Evolutionary conservation across 2,113 vertebrate species (phyloP).

Genomic region (Sialia sialis): DNA sequence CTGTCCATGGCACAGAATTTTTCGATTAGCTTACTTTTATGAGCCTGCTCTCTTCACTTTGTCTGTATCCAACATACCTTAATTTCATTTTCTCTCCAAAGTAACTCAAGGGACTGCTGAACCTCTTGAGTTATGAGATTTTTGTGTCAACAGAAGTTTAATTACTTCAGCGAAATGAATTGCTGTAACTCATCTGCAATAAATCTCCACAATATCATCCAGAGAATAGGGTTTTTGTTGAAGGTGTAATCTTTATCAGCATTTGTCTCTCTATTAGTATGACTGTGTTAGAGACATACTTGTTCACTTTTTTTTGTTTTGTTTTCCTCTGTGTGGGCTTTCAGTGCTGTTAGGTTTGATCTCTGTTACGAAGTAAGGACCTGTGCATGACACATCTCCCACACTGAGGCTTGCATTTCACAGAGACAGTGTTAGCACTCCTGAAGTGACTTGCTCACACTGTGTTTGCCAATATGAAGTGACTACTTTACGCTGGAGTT

Average conservation of each 20-base stretch:
- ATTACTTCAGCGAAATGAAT: conserved; percentile 40
- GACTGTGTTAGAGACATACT: neutral
- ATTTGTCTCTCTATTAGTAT: neutral
- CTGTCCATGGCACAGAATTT: neutral
- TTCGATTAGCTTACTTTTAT: conserved; percentile 37
- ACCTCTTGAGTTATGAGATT: conserved; percentile 35
- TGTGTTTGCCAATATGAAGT: neutral
- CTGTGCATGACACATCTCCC: neutral
- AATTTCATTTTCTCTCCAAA: conserved; percentile 50
- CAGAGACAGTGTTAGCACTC: neutral
- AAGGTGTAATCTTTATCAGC: neutral
- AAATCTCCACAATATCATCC: neutral
- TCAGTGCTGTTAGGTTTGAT: neutral
- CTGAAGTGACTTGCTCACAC: neutral
- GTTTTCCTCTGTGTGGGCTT: neutral
- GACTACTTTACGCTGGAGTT: neutral
- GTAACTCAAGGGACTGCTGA: conserved; percentile 25
- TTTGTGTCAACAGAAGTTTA: conserved; percentile 60
- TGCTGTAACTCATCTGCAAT: neutral
- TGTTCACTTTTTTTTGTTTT: neutral
- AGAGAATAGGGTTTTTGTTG: neutral
- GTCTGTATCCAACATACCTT: conserved; percentile 4
- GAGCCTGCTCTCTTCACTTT: conserved; percentile 16
- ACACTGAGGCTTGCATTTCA: neutral
- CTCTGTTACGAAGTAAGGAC: neutral